phyloP scores from a whole-genome alignment of 2,888 invertebrate genomes.

The Drosophila borealis region DNA sequence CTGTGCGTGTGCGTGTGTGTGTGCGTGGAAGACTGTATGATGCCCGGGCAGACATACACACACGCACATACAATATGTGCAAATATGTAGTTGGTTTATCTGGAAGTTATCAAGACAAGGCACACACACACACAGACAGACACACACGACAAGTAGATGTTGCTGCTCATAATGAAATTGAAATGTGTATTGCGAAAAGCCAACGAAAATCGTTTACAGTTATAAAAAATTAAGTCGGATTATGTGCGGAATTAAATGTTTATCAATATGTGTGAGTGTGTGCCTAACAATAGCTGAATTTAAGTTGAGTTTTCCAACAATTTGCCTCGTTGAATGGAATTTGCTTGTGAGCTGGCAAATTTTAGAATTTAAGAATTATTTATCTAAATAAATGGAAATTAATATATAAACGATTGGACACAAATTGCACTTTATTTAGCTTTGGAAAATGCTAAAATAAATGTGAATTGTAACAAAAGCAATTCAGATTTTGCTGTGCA shows the following conservation, averaged over 20 bases:
- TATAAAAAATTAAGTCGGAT: slow-evolving; percentile 20
- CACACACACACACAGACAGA: slow-evolving; percentile 4
- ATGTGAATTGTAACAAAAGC: not conserved
- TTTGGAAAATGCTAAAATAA: not conserved
- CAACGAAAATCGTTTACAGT: slow-evolving; percentile 18
- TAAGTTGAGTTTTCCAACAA: not conserved
- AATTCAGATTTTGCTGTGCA: no score
- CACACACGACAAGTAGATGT: not conserved
- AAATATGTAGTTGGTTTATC: slow-evolving; percentile 34
- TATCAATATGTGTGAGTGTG: slow-evolving; percentile 5
- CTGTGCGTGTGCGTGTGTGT: slow-evolving; percentile 32
- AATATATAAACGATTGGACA: no score
- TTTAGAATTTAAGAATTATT: not conserved
- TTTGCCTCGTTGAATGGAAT: not conserved
- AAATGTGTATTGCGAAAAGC: slow-evolving; percentile 10
- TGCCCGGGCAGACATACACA: slow-evolving; percentile 23
- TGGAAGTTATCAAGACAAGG: slow-evolving; percentile 47
- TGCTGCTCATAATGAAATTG: slow-evolving; percentile 27
- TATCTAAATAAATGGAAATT: not conserved
- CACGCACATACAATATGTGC: slow-evolving; percentile 10
- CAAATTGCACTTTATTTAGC: no score
- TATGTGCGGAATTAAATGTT: slow-evolving; percentile 20
- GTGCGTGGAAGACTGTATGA: slow-evolving; percentile 21
- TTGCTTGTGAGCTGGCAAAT: not conserved
- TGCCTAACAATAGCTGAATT: slow-evolving; percentile 7